Base-by-base conservation (phyloP, 2,888 invertebrate species). In the Cheilosia urbana region DNA sequence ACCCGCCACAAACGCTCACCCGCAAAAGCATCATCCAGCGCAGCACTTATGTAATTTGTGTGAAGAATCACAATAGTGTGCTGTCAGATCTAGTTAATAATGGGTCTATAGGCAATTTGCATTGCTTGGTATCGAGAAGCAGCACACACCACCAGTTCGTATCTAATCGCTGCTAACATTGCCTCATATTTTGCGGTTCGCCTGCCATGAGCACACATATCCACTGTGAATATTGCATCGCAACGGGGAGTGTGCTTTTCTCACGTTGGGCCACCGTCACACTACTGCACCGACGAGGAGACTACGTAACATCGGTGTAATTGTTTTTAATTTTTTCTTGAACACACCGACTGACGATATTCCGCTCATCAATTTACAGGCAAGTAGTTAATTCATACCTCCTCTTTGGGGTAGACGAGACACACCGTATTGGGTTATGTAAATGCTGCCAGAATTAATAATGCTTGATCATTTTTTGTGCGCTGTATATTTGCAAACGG, bases 171-270 rank as follows among this genome's bases (percentile, higher is more conserved):
- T 75, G 84, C 79, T 84, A 80, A 80, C 69, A 79, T 84, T 84
- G 80, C 79, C 30, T 84, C 84, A 84, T 84, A 80, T 79, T 84
- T 84, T 80, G 84, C 79, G 84, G 84, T 84, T 75, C 80, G 84
- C 37, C 58, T 75, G 68, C 73, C 60, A 72, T 77, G 55, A 53
- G 63, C 45, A 58, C 55, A 63, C 71, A 60, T 21, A 24, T 37
- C 34, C 47, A 42, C 5, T 62, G 19, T 47, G 40, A 62, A 37
- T 73, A 63, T 79, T 84, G 80, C 80, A 84, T 75, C 80, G 49
- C 75, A 65, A 63, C 53, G 69, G 73, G 75, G 75, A 65, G 63
- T 55, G 58, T 71, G 57, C 42, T 77, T 73, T 84, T 84, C 84
- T 80, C 84, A 84, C 84, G 75, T 84, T 80, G 65, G 53, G 27